A percentile compares a stretch with the other conserved stretches of the same genome.
These are phyloP conservation scores for Catharus ustulatus DNA, from an alignment of 2,797 vertebrate species.

Conservation along the genomic window DNA sequence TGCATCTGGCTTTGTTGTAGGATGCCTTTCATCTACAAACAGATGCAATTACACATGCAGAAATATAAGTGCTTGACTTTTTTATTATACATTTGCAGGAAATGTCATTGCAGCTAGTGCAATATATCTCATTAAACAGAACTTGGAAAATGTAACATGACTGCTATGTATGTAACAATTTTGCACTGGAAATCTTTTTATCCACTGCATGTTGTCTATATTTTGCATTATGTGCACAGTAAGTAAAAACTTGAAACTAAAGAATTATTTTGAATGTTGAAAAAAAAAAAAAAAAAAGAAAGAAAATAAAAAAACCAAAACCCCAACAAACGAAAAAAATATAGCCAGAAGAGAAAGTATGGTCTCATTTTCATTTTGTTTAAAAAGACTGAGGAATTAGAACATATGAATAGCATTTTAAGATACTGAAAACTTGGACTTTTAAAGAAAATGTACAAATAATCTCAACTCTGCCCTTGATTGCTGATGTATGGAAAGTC, in stretches of 20 bases:
- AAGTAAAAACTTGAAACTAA: neutral
- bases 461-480: neutral
- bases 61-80: neutral
- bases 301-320: too few relatives aligned
- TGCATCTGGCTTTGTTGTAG: neutral
- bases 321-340: rapidly evolving
- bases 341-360: neutral
- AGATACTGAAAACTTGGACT: neutral
- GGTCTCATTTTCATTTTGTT: neutral
- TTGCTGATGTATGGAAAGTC: neutral
- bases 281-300: too few relatives aligned
- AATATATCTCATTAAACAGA: neutral
- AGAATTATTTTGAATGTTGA: neutral
- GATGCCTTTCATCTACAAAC: neutral
- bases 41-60: neutral
- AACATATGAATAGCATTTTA: neutral
- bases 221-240: neutral
- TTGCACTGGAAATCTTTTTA: neutral
- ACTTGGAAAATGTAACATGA: neutral
- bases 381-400: neutral
- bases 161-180: neutral
- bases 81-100: neutral
- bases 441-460: neutral
- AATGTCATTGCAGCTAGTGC: neutral
- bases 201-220: neutral